These are phyloP conservation scores for Luperina testacea DNA, from an alignment of 2,888 invertebrate genomes.

Conservation along the genomic window DNA sequence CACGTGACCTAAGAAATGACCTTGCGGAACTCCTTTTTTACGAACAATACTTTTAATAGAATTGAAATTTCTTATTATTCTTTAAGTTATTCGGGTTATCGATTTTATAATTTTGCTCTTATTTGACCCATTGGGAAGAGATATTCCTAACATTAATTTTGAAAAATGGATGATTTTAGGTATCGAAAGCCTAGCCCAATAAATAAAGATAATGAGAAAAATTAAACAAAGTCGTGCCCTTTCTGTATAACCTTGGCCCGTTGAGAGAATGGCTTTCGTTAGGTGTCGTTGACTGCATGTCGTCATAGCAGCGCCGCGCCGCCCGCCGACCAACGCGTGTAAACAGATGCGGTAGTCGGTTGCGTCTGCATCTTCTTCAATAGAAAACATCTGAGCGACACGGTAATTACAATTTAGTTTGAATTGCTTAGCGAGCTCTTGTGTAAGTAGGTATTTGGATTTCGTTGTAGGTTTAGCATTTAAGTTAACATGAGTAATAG, in stretches of 20 bases:
- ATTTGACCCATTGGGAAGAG: neutral
- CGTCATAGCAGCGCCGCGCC: slow-evolving; percentile 25
- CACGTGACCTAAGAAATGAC: slow-evolving; percentile 19
- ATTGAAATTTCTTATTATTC: too few species aligned
- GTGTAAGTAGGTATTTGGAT: slow-evolving; percentile 10
- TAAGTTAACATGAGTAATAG: neutral
- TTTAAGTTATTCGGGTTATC: neutral
- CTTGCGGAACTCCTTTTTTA: slow-evolving; percentile 15
- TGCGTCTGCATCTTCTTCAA: slow-evolving; percentile 40
- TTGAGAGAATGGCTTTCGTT: slow-evolving; percentile 72
- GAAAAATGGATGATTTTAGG: neutral
- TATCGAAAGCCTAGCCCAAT: slow-evolving; percentile 29
- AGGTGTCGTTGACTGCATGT: slow-evolving; percentile 62
- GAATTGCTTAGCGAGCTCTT: slow-evolving; percentile 29
- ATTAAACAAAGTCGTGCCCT: slow-evolving; percentile 57
- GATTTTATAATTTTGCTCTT: neutral
- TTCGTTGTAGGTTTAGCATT: neutral
- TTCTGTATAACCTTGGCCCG: slow-evolving; percentile 75
- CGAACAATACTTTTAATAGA: neutral
- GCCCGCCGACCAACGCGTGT: slow-evolving; percentile 29
- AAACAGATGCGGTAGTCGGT: slow-evolving; percentile 50
- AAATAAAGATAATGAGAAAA: slow-evolving; percentile 32
- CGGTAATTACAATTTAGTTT: slow-evolving; percentile 51
- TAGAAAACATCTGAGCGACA: slow-evolving; percentile 43
- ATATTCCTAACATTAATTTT: neutral